Conservation (phyloP, 2,888 invertebrate genomes). For the Synanthedon formicaeformis region DNA sequence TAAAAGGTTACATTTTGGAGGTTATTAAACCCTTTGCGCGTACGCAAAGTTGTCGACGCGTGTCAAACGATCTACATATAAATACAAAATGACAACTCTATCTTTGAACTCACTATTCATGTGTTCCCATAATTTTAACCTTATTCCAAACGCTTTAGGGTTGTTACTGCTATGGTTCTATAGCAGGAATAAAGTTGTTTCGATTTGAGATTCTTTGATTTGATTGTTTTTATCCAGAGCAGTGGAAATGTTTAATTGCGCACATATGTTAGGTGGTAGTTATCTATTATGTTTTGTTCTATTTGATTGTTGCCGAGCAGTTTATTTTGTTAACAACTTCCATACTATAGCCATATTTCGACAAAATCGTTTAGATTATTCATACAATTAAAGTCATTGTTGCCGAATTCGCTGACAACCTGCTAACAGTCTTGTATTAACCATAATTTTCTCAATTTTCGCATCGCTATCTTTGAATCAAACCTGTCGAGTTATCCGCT, state of each 20-base stretch:
- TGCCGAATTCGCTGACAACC: no score
- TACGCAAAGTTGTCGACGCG: slow-evolving; percentile 32
- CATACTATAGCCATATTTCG: no score
- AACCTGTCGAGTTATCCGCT: no score
- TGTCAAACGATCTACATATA: slow-evolving; percentile 37
- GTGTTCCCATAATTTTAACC: slow-evolving; percentile 12
- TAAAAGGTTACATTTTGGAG: slow-evolving; percentile 13
- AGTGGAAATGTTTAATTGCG: slow-evolving; percentile 60
- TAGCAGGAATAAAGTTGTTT: slow-evolving; percentile 8
- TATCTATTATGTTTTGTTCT: neutral
- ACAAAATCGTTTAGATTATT: no score
- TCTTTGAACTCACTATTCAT: neutral
- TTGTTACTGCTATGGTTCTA: neutral
- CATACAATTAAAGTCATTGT: no score
- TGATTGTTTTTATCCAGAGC: slow-evolving; percentile 60
- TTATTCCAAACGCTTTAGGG: slow-evolving; percentile 8
- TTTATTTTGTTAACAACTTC: no score
- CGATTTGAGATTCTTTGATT: slow-evolving; percentile 39
- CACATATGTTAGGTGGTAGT: slow-evolving; percentile 5
- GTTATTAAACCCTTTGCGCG: slow-evolving; percentile 20
- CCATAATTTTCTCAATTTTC: no score
- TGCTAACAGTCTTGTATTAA: no score
- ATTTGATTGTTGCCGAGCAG: neutral
- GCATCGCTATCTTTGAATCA: no score
- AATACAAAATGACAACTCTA: neutral